A percentile compares a stretch with the other conserved stretches of the same genome.
These are phyloP conservation scores for Ispidina lecontei DNA, from an alignment of 2,797 vertebrate species.

Conservation along the genomic window DNA sequence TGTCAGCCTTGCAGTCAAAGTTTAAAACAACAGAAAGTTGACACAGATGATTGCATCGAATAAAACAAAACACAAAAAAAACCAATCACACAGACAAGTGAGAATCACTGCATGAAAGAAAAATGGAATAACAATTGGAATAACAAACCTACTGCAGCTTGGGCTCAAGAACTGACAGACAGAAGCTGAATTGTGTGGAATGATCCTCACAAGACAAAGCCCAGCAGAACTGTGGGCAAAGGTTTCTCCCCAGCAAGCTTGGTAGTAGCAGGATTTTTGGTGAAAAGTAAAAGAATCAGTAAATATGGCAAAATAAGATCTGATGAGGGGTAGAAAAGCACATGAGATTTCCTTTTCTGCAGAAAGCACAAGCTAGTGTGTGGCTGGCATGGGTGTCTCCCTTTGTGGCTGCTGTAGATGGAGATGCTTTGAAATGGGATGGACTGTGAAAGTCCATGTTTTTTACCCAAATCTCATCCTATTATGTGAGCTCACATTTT, in stretches of 20 bases:
- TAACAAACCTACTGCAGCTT: neutral
- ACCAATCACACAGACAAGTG: neutral
- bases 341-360: neutral
- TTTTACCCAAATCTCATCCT: neutral
- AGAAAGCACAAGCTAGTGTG: neutral
- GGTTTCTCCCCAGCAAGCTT: neutral
- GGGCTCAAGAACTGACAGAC: neutral
- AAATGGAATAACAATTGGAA: neutral
- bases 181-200: neutral
- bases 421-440: neutral
- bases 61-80: too few relatives aligned
- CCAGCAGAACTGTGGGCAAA: neutral
- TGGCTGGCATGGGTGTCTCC: neutral
- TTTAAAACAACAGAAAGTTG: slow-evolving; percentile 15
- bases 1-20: neutral
- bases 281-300: neutral
- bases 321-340: neutral
- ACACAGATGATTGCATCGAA: neutral
- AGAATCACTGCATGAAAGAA: neutral
- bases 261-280: neutral
- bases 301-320: neutral
- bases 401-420: neutral
- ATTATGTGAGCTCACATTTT: neutral
- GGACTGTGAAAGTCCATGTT: neutral
- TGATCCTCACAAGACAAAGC: neutral